Conservation (phyloP, 2,888 invertebrate species). For the Alentia gelatinosa region DNA sequence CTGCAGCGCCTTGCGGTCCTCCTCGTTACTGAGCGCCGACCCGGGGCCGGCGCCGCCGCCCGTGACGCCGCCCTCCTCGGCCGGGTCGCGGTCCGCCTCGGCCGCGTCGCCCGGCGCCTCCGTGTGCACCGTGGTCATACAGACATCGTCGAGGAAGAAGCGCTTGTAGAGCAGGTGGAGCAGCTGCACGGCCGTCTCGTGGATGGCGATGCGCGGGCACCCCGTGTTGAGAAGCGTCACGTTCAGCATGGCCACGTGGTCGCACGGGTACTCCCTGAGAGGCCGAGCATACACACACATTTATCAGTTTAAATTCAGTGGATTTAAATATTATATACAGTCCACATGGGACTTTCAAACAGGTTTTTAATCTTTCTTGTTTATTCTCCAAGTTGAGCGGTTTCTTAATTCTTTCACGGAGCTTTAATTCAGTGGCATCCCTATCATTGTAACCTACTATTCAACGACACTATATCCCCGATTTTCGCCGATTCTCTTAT, state of each 20-base stretch:
- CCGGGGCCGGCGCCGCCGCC: constrained; percentile 22
- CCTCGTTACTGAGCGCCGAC: constrained; percentile 36
- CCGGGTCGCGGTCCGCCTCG: constrained; percentile 72
- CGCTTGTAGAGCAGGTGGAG: constrained; percentile 94
- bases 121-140: constrained; percentile 89
- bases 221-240: constrained; percentile 98
- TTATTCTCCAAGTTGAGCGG: too few relatives aligned
- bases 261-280: constrained; percentile 82
- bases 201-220: constrained; percentile 93
- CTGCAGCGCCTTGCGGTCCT: constrained; percentile 58
- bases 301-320: too few relatives aligned
- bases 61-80: constrained; percentile 51
- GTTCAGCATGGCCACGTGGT: constrained; percentile 98
- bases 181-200: constrained; percentile 95
- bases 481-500: too few relatives aligned
- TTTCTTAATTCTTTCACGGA: too few relatives aligned
- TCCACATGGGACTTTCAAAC: too few relatives aligned
- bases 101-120: constrained; percentile 59
- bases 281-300: not conserved
- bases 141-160: constrained; percentile 88
- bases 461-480: too few relatives aligned
- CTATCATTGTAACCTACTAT: too few relatives aligned
- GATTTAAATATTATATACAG: too few relatives aligned
- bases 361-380: too few relatives aligned
- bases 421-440: too few relatives aligned